phyloP scores from a whole-genome alignment of 2,797 vertebrate genomes.

The Alectoris magna region DNA sequence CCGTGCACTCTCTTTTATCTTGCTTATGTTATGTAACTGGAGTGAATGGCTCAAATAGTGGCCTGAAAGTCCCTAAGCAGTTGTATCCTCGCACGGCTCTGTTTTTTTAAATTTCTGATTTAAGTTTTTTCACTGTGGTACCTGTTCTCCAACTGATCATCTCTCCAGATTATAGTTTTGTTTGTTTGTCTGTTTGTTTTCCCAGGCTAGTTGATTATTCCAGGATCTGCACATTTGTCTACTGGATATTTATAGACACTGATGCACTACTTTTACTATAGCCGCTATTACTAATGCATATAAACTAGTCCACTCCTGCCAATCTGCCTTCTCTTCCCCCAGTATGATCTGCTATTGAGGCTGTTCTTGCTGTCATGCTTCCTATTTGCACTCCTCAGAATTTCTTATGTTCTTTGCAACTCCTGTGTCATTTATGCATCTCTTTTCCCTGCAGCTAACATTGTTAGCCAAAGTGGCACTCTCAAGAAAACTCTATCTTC shows the following conservation, averaged over 20 bases:
- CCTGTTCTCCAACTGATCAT: neutral
- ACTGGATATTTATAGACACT: neutral
- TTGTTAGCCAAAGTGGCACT: neutral
- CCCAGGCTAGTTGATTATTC: neutral
- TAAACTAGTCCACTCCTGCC: neutral
- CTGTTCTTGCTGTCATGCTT: neutral
- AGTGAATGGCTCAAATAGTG: neutral
- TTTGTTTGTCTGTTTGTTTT: neutral
- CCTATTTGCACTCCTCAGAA: neutral
- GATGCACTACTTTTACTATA: neutral
- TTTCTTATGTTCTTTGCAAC: neutral
- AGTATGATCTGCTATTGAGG: neutral
- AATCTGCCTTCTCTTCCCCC: neutral
- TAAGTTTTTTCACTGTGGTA: neutral
- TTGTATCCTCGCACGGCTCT: neutral
- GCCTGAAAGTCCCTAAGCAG: neutral
- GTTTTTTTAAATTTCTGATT: neutral
- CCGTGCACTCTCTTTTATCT: neutral
- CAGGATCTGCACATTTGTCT: neutral
- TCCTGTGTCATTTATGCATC: neutral
- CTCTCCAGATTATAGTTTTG: neutral
- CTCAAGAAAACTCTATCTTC: neutral
- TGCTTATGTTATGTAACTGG: neutral
- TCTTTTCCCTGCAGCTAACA: constrained; percentile 8
- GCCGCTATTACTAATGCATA: neutral